A percentile compares a stretch with the other conserved stretches of the same genome.
These are phyloP conservation scores for Acestrorhynchus altus DNA, from an alignment of 2,797 vertebrate genomes.

Conservation along the genomic window DNA sequence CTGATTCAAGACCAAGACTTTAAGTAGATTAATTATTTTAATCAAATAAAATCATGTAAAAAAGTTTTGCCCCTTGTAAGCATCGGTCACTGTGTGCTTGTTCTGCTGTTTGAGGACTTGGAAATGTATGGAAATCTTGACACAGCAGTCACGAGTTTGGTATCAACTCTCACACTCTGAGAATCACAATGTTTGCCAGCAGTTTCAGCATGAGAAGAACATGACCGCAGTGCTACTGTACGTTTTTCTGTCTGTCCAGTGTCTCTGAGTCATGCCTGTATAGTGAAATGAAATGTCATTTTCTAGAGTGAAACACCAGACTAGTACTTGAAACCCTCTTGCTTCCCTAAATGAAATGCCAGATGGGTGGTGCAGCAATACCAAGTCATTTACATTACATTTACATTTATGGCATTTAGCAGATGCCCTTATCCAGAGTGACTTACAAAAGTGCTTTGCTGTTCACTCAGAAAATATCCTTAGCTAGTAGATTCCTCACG, in stretches of 20 bases:
- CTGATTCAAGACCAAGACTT: too few species aligned
- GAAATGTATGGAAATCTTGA: slow-evolving; percentile 34
- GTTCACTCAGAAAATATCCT: too few species aligned
- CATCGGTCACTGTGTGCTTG: slow-evolving; percentile 15
- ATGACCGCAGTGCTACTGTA: slow-evolving; percentile 9
- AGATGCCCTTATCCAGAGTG: too few species aligned
- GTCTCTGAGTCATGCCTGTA: slow-evolving; percentile 13
- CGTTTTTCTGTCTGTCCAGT: slow-evolving; percentile 2
- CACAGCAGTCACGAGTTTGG: slow-evolving; percentile 12
- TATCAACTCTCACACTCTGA: background rate
- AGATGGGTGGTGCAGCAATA: background rate
- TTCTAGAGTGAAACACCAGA: slow-evolving; percentile 10
- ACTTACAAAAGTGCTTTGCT: too few species aligned
- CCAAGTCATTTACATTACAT: too few species aligned
- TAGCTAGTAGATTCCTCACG: too few species aligned
- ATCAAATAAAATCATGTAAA: too few species aligned
- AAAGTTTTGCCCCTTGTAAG: too few species aligned
- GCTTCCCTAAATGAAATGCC: background rate
- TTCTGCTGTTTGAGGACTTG: background rate
- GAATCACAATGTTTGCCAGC: slow-evolving; percentile 8
- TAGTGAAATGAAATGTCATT: slow-evolving; percentile 28
- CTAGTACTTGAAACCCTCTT: slow-evolving; percentile 6
- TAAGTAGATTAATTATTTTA: too few species aligned
- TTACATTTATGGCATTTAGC: too few species aligned
- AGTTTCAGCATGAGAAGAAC: slow-evolving; percentile 8